Evolutionary conservation across 2,797 vertebrate genomes (phyloP), one percentile per base, ranked within the genome.

Genomic region (Cossypha heuglini): DNA sequence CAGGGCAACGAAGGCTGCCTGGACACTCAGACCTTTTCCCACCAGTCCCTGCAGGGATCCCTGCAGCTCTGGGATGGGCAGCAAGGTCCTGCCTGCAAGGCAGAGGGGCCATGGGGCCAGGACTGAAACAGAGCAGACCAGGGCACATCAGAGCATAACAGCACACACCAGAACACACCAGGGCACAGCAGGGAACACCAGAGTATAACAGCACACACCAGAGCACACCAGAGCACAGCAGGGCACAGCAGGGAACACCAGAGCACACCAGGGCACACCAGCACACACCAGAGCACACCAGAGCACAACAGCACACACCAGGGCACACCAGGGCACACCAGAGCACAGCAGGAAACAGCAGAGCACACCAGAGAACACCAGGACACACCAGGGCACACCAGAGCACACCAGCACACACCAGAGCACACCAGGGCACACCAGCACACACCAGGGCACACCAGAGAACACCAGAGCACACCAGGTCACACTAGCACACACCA

Each of bases 51-150:
- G 46, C 4, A 38, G 46, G 24, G 9, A 80, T 31, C n/a, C 25
- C 73, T 16, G 5, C 1, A 9, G 76, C 55, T 42, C 59, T 6
- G 66, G 21, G 43, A 21, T 37, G 76, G 38, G 12, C 1, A 3
- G n/a, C 1, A 2, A 11, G 17, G 11, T 63, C 14, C n/a, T 11
- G 1, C 14, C 25, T 2, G 2, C 13, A 5, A 54, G 58, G 33
- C 63, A 61, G 33, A 79, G 83, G 49, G 31, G 59, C 49, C 6
- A 1, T 1, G 43, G 51, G 58, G 24, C 7, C 7, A 33, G 1
- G 48, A 9, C 3, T 4, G 57, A 43, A 20, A 9, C 69, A 37
- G 63, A 16, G 46, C 46, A 46, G 24, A 48, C 48, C 48, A 49
- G 48, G 14, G 48, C 48, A 28, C 48, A 49, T 6, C 48, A 28